Evolutionary conservation across 1,140 invertebrate genomes (phyloP).

Genomic region (Streblospio benedicti): DNA sequence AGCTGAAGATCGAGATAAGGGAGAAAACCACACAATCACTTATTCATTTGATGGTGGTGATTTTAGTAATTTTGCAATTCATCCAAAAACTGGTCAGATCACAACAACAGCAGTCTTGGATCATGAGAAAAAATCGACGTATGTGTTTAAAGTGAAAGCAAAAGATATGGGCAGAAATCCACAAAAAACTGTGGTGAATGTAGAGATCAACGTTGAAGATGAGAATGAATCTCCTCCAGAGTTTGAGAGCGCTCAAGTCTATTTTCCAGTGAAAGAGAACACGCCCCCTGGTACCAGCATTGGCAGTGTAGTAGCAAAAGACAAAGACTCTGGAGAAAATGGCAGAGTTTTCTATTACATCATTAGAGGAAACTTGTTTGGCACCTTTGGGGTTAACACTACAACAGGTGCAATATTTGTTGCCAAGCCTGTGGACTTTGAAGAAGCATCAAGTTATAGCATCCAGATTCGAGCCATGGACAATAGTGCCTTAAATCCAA

Average conservation of each 20-base stretch:
- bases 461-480: slow-evolving; percentile 41
- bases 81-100: slow-evolving; percentile 71
- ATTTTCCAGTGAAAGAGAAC: slow-evolving; percentile 82
- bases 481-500: slow-evolving; percentile 30
- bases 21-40: slow-evolving; percentile 35
- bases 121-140: slow-evolving; percentile 80
- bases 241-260: slow-evolving; percentile 51
- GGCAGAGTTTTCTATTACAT: slow-evolving; percentile 68
- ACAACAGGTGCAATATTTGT: slow-evolving; percentile 96
- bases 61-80: slow-evolving; percentile 68
- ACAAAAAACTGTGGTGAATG: slow-evolving; percentile 53
- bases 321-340: slow-evolving; percentile 20
- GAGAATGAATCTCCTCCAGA: slow-evolving; percentile 39
- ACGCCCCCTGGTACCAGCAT: slow-evolving; percentile 83
- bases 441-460: slow-evolving; percentile 63
- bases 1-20: slow-evolving; percentile 81
- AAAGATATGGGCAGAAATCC: slow-evolving; percentile 75
- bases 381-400: slow-evolving; percentile 92
- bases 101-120: slow-evolving; percentile 77
- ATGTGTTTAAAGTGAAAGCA: slow-evolving; percentile 73
- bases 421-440: slow-evolving; percentile 80
- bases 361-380: slow-evolving; percentile 94
- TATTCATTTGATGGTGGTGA: slow-evolving; percentile 20
- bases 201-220: slow-evolving; percentile 37
- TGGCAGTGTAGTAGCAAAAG: slow-evolving; percentile 69